Percentiles rank a stretch among this genome's conserved stretches.
phyloP scores from a whole-genome alignment of 64 coral and sea anemone genomes.

The Stichodactyla helianthus region DNA sequence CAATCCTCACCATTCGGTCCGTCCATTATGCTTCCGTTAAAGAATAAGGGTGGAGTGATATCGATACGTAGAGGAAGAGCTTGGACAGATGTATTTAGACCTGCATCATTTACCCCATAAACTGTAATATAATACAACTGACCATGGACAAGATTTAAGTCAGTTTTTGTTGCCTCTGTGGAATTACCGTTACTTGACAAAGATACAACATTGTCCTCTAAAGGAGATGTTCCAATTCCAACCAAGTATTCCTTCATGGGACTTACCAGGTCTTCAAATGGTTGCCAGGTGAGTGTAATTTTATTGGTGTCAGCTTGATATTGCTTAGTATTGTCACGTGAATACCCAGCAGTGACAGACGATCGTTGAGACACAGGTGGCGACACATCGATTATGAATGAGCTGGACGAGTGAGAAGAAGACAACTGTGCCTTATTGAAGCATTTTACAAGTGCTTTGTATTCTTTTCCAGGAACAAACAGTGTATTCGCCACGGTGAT shows the following conservation, averaged over 20 bases:
- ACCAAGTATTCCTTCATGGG: conserved; percentile 43
- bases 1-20: neutral
- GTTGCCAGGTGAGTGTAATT: conserved; percentile 43
- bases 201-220: conserved; percentile 43
- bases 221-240: conserved; percentile 34
- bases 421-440: conserved; percentile 51
- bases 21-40: conserved; percentile 24
- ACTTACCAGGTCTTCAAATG: conserved; percentile 60
- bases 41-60: conserved; percentile 35
- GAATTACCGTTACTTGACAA: conserved; percentile 37
- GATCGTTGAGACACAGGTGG: conserved; percentile 24
- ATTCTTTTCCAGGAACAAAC: conserved; percentile 16
- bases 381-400: conserved; percentile 53
- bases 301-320: conserved; percentile 40
- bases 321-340: conserved; percentile 34
- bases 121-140: conserved; percentile 57
- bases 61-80: conserved; percentile 44
- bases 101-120: conserved; percentile 44
- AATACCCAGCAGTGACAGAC: conserved; percentile 30
- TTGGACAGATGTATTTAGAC: conserved; percentile 48
- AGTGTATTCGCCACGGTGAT: neutral
- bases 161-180: conserved; percentile 16
- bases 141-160: conserved; percentile 34
- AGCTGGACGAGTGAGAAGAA: conserved; percentile 5
- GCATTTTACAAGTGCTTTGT: conserved; percentile 49